Base-by-base conservation (phyloP, 2,888 invertebrate genomes). In the Lithophane ornitopus region DNA sequence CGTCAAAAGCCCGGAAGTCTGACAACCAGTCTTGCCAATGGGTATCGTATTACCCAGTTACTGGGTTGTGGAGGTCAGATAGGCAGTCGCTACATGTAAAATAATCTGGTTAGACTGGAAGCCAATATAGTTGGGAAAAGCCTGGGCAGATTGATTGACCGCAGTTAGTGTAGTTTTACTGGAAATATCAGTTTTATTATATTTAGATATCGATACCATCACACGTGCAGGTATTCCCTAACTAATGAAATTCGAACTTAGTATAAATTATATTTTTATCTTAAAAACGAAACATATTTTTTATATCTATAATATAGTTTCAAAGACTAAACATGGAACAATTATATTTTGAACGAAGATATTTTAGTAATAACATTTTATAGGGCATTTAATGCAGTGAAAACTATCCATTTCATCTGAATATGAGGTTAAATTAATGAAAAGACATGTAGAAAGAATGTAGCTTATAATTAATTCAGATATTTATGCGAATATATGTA, bases 401-500 rank as follows among this genome's bases (percentile, higher is more conserved):
- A 34, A 70, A 74, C 19, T 39, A 59, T 58, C 56, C 6, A 28
- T 65, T 65, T 49, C 14, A 58, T 61, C 22, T 49, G 34, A 71
- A 28, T 0, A 68, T 41, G 41, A 39, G 7, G 49, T 68, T 44
- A 62, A 61, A 63, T 26, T 56, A 61, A 44, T 58, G n/a, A 6
- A 56, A 54, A 69, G 54, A 22, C n/a, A 28, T 14, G 19, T 58
- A 52, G 28, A 28, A 81, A 69, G 12, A 49, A 81, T 34, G 9
- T 22, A 67, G 39, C 68, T 81, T 82, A 70, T 11, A 66, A 76
- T 85, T 85, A 85, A 41, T 62, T 77, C 41, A 73, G 70, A 82
- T 85, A 82, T 76, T 70, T 52, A 73, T 63, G 49, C 26, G 66
- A 76, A 75, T 81, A 85, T 68, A 61, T 19, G 56, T 82, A n/a